These are phyloP conservation scores for Graphium colonna DNA, from an alignment of 2,888 invertebrate genomes.

Conservation along the genomic window DNA sequence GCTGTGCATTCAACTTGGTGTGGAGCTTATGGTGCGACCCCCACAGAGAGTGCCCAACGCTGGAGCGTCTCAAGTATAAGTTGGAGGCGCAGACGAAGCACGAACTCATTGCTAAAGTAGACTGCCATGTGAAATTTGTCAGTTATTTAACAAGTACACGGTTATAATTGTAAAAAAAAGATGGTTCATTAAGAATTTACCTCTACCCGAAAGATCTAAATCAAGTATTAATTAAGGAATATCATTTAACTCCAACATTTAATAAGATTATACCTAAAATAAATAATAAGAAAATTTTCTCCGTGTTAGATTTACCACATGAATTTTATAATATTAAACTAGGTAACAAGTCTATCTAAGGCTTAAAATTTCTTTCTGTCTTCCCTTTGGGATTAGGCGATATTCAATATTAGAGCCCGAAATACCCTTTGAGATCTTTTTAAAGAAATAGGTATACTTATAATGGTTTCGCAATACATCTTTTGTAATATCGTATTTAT, in stretches of 20 bases:
- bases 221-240: conserved; percentile 22
- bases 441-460: too few relatives aligned
- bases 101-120: conserved; percentile 24
- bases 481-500: too few relatives aligned
- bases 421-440: too few relatives aligned
- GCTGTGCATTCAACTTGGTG: conserved; percentile 21
- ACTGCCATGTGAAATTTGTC: conserved; percentile 25
- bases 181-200: conserved; percentile 26
- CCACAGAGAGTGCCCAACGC: conserved; percentile 24
- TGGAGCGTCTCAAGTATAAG: neutral
- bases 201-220: conserved; percentile 27
- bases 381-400: too few relatives aligned
- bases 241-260: conserved; percentile 2
- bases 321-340: conserved; percentile 29
- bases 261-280: neutral
- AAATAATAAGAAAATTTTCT: neutral
- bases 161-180: conserved; percentile 26
- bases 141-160: too few relatives aligned
- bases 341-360: too few relatives aligned
- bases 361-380: too few relatives aligned
- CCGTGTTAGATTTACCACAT: neutral
- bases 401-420: too few relatives aligned
- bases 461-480: too few relatives aligned
- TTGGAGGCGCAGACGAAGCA: conserved; percentile 19
- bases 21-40: conserved; percentile 21